These are phyloP conservation scores for Asarcornis scutulata DNA, from an alignment of 2,113 vertebrate genomes.

Conservation along the genomic window DNA sequence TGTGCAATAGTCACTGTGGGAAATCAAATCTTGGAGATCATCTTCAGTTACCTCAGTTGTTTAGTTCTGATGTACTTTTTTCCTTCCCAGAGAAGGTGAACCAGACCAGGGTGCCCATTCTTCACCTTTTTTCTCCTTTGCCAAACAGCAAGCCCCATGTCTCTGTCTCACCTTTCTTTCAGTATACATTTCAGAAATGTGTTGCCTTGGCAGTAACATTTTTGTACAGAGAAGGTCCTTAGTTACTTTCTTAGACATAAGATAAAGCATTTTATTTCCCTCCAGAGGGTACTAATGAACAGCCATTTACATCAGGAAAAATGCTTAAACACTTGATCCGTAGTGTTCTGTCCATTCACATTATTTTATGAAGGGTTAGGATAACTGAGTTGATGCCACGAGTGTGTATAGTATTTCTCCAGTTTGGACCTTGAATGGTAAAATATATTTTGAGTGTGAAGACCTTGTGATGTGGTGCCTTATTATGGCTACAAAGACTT, in stretches of 20 bases:
- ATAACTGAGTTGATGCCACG: not conserved
- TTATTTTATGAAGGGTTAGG: not conserved
- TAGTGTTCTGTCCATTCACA: not conserved
- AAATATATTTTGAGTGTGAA: not conserved
- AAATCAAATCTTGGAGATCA: not conserved
- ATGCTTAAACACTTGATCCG: not conserved
- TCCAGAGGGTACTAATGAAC: not conserved
- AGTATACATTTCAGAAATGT: not conserved
- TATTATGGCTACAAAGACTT: not conserved
- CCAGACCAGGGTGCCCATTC: not conserved
- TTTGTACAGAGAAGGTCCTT: not conserved
- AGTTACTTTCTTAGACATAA: not conserved
- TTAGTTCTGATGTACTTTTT: not conserved
- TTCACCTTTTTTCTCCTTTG: not conserved
- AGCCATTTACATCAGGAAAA: not conserved
- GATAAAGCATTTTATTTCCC: not conserved
- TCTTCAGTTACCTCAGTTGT: not conserved
- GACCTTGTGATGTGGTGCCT: not conserved
- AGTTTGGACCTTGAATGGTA: not conserved
- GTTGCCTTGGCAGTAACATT: not conserved
- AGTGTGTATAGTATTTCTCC: not conserved
- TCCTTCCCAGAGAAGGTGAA: not conserved
- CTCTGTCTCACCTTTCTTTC: not conserved
- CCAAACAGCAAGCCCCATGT: fast-evolving
- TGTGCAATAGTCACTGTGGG: not conserved